Evolutionary conservation across 1,140 invertebrate genomes (phyloP).

Genomic region (Drosophila sproati): DNA sequence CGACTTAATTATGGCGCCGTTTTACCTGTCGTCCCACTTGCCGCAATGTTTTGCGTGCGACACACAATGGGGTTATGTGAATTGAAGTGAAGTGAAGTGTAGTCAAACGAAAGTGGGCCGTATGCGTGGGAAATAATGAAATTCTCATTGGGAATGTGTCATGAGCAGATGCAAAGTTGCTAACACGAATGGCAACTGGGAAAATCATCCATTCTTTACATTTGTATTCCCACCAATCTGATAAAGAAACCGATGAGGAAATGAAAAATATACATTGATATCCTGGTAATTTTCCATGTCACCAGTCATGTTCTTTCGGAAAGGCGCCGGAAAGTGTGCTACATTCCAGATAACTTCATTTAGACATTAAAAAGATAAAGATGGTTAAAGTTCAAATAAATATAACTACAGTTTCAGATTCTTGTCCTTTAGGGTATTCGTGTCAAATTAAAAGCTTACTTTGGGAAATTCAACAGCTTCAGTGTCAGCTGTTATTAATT

Average conservation of each 20-base stretch:
- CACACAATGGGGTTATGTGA: slow-evolving; percentile 3
- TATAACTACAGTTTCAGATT: slow-evolving; percentile 13
- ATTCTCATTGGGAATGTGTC: neutral
- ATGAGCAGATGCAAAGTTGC: slow-evolving; percentile 5
- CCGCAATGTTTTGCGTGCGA: slow-evolving; percentile 6
- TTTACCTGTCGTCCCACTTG: slow-evolving; percentile 5
- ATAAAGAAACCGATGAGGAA: neutral
- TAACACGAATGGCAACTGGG: neutral
- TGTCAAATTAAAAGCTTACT: neutral
- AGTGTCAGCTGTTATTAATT: slow-evolving; percentile 9
- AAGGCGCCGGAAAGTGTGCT: slow-evolving; percentile 19
- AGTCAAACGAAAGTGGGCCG: neutral
- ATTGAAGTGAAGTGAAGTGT: neutral
- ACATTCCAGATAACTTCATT: slow-evolving; percentile 11
- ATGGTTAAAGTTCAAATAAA: slow-evolving; percentile 8
- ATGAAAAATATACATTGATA: neutral
- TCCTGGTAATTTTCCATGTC: neutral
- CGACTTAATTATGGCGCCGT: slow-evolving; percentile 33
- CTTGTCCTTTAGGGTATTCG: neutral
- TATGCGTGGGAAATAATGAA: neutral
- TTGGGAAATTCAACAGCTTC: neutral
- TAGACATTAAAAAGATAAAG: neutral
- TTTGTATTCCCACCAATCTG: neutral
- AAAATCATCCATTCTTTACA: neutral
- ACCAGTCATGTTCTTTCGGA: slow-evolving; percentile 4